Percentiles rank a stretch among this genome's conserved stretches.
Evolutionary conservation across 2,888 invertebrate species (phyloP).

Genomic region (Macrophya annulata): DNA sequence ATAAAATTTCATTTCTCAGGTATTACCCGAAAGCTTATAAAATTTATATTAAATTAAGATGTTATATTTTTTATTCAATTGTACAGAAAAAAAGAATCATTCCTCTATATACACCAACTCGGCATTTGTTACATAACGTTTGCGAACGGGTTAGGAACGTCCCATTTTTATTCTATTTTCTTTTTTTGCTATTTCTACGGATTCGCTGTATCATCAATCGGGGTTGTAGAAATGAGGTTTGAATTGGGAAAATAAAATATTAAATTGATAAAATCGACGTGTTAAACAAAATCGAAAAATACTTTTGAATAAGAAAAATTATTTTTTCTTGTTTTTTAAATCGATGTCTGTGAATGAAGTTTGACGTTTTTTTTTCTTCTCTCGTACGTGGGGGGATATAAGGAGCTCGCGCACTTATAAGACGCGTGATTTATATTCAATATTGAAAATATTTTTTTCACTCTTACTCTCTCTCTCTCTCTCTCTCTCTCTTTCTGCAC

Average conservation of each 20-base stretch:
- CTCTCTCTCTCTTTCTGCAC: not conserved
- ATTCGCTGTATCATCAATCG: conserved; percentile 30
- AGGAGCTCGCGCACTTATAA: not conserved
- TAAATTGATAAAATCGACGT: not conserved
- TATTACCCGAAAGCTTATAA: not conserved
- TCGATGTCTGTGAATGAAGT: not conserved
- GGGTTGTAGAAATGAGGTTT: conserved; percentile 8
- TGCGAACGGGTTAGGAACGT: not conserved
- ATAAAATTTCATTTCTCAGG: not conserved
- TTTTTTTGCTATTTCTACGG: not conserved
- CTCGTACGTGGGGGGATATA: not conserved
- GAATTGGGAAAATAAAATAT: not conserved
- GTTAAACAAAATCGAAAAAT: not conserved
- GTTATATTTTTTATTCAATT: not conserved
- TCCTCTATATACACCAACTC: too few relatives aligned
- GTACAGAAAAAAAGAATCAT: not conserved
- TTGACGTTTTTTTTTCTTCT: not conserved
- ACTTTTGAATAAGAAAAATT: not conserved
- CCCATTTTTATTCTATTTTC: not conserved
- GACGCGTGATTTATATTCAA: not conserved
- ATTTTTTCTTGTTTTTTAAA: not conserved
- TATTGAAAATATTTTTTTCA: not conserved
- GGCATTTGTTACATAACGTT: not conserved
- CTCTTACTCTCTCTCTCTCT: not conserved
- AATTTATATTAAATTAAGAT: not conserved